Conservation (phyloP, 1,140 invertebrate genomes). For the Hylyphantes graminicola region DNA sequence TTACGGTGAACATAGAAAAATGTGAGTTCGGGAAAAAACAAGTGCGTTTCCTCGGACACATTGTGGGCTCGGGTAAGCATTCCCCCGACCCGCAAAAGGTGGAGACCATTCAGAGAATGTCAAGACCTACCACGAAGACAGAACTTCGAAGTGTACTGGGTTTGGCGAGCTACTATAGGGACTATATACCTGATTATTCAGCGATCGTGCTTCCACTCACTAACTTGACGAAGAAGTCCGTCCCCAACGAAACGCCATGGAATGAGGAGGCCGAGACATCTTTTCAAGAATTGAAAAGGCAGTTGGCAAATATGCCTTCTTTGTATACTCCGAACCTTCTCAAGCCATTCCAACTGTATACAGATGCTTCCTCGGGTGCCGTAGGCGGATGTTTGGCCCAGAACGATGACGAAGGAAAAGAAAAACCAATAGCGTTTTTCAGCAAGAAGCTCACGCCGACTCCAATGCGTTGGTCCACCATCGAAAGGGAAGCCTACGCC, state of each 20-base stretch:
- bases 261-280: neutral
- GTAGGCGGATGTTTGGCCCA: conserved; percentile 7
- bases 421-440: conserved; percentile 4
- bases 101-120: neutral
- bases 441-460: conserved; percentile 57
- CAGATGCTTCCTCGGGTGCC: conserved; percentile 10
- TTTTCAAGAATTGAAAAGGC: neutral
- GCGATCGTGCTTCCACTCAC: neutral
- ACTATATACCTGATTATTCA: neutral
- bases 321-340: neutral
- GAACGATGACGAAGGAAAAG: neutral
- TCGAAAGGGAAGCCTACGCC: conserved; percentile 62
- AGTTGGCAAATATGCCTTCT: neutral
- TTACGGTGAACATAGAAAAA: neutral
- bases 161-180: neutral
- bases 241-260: neutral
- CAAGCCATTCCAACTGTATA: conserved; percentile 10
- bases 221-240: neutral
- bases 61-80: neutral
- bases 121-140: neutral
- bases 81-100: neutral
- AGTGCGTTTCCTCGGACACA: neutral
- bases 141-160: neutral
- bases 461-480: conserved; percentile 56
- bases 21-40: neutral